A percentile compares a stretch with the other conserved stretches of the same genome.
phyloP scores from a whole-genome alignment of 2,113 vertebrate genomes.

The Ictalurus punctatus region DNA sequence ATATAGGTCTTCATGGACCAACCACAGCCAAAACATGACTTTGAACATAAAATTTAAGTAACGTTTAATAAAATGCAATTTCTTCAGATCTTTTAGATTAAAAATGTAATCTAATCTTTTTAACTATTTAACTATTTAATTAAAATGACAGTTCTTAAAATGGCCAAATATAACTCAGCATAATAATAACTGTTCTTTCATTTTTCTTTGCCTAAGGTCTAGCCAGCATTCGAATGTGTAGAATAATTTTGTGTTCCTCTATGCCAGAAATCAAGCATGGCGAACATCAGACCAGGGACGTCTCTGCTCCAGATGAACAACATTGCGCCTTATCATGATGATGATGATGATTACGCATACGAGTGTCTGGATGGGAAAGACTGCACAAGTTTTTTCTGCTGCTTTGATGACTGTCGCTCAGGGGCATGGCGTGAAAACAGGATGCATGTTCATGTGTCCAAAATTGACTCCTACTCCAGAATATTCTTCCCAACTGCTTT shows the following conservation, averaged over 20 bases:
- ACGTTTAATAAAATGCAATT: neutral
- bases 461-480: conserved; percentile 92
- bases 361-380: conserved; percentile 95
- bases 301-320: conserved; percentile 90
- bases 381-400: conserved; percentile 94
- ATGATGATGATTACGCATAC: conserved; percentile 82
- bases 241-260: conserved; percentile 22
- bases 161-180: neutral
- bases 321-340: conserved; percentile 81
- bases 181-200: neutral
- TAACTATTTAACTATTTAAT: neutral
- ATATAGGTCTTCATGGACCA: neutral
- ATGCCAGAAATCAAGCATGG: conserved; percentile 74
- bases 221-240: neutral
- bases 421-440: conserved; percentile 92
- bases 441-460: conserved; percentile 92
- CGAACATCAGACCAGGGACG: conserved; percentile 81
- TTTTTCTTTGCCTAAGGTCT: neutral
- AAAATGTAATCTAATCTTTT: no score
- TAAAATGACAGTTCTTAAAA: neutral
- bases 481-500: conserved; percentile 97
- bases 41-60: neutral
- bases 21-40: neutral
- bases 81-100: neutral
- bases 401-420: conserved; percentile 92